phyloP scores from a whole-genome alignment of 2,888 invertebrate genomes.

The Polyploca ridens region DNA sequence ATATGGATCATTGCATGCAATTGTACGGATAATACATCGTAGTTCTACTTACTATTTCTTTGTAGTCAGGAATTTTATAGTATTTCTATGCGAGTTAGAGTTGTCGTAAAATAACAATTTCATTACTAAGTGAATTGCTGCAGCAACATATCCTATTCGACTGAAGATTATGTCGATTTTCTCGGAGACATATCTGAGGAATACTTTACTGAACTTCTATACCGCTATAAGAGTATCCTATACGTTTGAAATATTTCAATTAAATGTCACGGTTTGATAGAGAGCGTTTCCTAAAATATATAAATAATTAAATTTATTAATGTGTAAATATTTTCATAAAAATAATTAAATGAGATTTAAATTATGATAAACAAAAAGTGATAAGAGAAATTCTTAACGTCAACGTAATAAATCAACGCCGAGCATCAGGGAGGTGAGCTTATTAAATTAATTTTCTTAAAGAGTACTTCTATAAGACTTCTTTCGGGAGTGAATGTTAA shows the following conservation, averaged over 20 bases:
- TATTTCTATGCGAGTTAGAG: neutral
- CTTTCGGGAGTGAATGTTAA: neutral
- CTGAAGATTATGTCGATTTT: neutral
- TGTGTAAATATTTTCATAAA: neutral
- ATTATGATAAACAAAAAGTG: neutral
- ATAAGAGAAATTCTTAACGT: slow-evolving; percentile 1
- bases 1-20: too few relatives aligned
- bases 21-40: neutral
- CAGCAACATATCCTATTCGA: neutral
- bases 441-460: neutral
- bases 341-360: neutral
- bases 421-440: neutral
- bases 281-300: neutral
- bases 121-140: neutral
- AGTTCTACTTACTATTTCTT: neutral
- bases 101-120: neutral
- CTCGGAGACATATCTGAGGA: neutral
- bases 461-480: neutral
- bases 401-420: neutral
- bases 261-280: neutral
- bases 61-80: neutral
- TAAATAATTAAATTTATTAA: neutral
- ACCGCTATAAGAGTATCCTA: too few relatives aligned
- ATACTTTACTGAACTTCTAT: neutral
- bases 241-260: neutral